phyloP scores from a whole-genome alignment of 1,140 invertebrate species.

The Drosophila grimshawi region DNA sequence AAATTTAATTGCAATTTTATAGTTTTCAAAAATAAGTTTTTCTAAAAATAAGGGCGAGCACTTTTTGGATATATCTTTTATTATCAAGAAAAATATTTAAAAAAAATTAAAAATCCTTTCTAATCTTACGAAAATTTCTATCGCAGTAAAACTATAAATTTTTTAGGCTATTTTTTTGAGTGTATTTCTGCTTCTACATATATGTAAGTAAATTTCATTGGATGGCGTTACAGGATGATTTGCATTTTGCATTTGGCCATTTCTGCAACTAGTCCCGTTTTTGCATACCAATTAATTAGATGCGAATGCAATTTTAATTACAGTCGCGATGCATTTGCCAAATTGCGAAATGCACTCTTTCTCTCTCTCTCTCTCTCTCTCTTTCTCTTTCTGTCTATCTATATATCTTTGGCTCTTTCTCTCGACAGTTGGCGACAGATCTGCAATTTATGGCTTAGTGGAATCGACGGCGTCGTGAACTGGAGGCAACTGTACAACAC shows the following conservation, averaged over 20 bases:
- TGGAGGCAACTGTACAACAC: constrained; percentile 58
- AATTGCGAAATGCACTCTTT: constrained; percentile 23
- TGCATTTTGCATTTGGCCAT: constrained; percentile 70
- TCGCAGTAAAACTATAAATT: too few relatives aligned
- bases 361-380: not conserved
- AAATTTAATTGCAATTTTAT: too few relatives aligned
- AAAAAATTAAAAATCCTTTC: too few relatives aligned
- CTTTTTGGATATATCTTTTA: too few relatives aligned
- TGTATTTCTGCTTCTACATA: not conserved
- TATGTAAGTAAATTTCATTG: constrained; percentile 48
- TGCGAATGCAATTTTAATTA: constrained; percentile 85
- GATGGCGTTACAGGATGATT: constrained; percentile 48
- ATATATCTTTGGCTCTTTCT: not conserved
- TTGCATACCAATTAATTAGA: constrained; percentile 84
- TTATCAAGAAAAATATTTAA: too few relatives aligned
- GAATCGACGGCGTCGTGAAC: constrained; percentile 3
- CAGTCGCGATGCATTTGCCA: constrained; percentile 45
- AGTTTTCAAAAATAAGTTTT: too few relatives aligned
- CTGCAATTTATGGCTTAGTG: constrained; percentile 67
- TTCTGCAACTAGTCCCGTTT: constrained; percentile 58
- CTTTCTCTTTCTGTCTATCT: not conserved
- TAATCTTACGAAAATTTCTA: too few relatives aligned
- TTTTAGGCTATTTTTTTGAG: too few relatives aligned
- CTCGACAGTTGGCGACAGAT: constrained; percentile 33
- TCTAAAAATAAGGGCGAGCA: too few relatives aligned